Evolutionary conservation across 2,888 invertebrate species (phyloP).

Genomic region (Amblyjoppa proteus): DNA sequence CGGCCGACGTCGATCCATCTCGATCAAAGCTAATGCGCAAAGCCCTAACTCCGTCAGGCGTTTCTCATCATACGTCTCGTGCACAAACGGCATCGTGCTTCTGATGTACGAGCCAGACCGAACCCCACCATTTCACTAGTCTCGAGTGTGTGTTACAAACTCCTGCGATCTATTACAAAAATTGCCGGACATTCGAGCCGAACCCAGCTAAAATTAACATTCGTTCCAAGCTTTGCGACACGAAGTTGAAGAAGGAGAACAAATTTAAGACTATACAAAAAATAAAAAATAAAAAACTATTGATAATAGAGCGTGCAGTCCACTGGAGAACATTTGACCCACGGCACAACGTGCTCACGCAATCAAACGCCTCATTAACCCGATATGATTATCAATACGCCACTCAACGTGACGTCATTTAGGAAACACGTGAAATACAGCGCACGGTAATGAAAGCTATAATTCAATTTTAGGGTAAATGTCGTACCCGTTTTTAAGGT

Average conservation of each 20-base stretch:
- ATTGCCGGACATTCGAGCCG: constrained; percentile 3
- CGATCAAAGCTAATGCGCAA: constrained; percentile 9
- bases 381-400: constrained; percentile 44
- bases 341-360: constrained; percentile 1
- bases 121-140: constrained; percentile 32
- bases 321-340: constrained; percentile 42
- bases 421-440: too few species aligned
- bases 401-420: not conserved
- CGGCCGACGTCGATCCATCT: constrained; percentile 8
- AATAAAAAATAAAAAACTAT: constrained; percentile 19
- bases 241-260: not conserved
- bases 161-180: constrained; percentile 8
- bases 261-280: not conserved
- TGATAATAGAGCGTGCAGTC: constrained; percentile 32
- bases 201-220: constrained; percentile 3
- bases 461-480: too few species aligned
- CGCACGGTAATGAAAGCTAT: too few species aligned
- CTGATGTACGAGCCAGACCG: constrained; percentile 14
- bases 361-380: constrained; percentile 33
- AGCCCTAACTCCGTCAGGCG: not conserved
- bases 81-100: not conserved
- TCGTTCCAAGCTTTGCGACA: not conserved
- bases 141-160: constrained; percentile 29
- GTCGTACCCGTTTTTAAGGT: too few species aligned
- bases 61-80: constrained; percentile 12